phyloP scores from a whole-genome alignment of 2,888 invertebrate genomes.

The Phortica okadai region DNA sequence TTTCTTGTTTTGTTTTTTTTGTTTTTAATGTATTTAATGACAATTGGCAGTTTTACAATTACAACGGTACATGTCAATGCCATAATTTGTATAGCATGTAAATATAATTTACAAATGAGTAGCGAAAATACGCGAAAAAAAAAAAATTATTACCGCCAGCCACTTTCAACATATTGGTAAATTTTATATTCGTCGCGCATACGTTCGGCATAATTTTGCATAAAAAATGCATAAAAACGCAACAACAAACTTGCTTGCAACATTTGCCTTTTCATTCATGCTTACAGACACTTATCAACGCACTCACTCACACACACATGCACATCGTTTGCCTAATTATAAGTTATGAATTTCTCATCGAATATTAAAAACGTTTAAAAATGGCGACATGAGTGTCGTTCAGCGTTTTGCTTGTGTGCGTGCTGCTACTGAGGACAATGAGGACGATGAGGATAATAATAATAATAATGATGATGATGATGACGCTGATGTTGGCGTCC shows the following conservation, averaged over 20 bases:
- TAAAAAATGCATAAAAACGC: slow-evolving; percentile 36
- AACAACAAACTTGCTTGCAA: not conserved
- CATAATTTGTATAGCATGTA: slow-evolving; percentile 16
- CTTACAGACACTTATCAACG: not conserved
- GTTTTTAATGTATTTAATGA: not conserved
- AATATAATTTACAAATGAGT: not conserved
- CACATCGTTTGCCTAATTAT: slow-evolving; percentile 55
- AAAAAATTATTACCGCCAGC: slow-evolving; percentile 30
- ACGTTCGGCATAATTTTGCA: slow-evolving; percentile 43
- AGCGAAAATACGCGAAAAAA: not conserved
- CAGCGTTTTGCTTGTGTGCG: not conserved
- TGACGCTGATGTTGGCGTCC: slow-evolving; percentile 34
- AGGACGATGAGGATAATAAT: not conserved
- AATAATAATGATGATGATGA: not conserved
- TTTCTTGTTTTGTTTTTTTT: not conserved
- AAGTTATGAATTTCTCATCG: slow-evolving; percentile 63
- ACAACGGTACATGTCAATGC: slow-evolving; percentile 13
- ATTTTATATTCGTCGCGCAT: slow-evolving; percentile 50
- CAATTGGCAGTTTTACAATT: slow-evolving; percentile 9
- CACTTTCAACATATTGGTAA: slow-evolving; percentile 50
- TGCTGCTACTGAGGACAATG: not conserved
- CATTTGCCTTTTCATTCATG: not conserved
- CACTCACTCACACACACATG: not conserved
- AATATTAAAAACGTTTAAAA: slow-evolving; percentile 52
- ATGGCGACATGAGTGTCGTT: slow-evolving; percentile 11